Evolutionary conservation across 2,797 vertebrate species (phyloP).

Genomic region (Tragopan temminckii): DNA sequence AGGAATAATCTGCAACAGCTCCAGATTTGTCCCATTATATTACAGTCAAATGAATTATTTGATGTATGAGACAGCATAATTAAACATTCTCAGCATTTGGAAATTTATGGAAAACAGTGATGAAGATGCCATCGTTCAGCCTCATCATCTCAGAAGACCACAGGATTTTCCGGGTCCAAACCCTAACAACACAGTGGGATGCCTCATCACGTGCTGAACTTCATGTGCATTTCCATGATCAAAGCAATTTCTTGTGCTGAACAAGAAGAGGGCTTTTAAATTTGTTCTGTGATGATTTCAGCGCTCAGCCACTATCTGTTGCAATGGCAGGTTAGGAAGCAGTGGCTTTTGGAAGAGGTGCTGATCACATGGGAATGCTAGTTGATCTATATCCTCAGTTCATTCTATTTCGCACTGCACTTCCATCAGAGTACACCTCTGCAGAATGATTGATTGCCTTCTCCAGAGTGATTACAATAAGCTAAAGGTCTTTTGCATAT

Average conservation of each 20-base stretch:
- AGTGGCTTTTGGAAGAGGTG: neutral
- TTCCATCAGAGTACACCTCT: neutral
- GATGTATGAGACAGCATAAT: neutral
- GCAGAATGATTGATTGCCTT: neutral
- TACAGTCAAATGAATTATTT: neutral
- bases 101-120: neutral
- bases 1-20: neutral
- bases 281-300: neutral
- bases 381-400: fast-evolving
- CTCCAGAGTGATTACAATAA: neutral
- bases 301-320: neutral
- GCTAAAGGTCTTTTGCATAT: neutral
- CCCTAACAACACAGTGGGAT: neutral
- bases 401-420: neutral
- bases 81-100: neutral
- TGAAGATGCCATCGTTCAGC: neutral
- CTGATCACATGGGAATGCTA: neutral
- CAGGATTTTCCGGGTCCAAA: neutral
- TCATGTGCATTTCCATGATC: fast-evolving
- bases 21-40: neutral
- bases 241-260: neutral
- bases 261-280: neutral
- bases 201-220: neutral
- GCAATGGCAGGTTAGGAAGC: neutral
- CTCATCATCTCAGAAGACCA: neutral